Evolutionary conservation across 2,113 vertebrate species (phyloP).

Genomic region (Chascanopsetta lugubris): DNA sequence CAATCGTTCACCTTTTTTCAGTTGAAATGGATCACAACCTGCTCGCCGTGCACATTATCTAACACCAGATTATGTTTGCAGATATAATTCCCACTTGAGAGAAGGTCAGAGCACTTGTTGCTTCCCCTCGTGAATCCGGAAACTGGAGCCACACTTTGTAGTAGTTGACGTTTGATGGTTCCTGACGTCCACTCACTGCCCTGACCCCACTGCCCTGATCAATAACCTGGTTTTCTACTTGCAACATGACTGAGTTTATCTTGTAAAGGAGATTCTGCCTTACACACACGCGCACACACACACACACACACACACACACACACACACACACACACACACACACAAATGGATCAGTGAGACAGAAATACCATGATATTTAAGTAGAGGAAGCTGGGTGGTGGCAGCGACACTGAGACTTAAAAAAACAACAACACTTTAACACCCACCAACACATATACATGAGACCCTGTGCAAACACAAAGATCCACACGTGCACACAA

Average conservation of each 20-base stretch:
- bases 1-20: slow-evolving; percentile 42
- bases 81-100: background rate
- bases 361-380: slow-evolving; percentile 21
- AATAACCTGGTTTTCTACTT: slow-evolving; percentile 14
- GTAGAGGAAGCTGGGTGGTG: background rate
- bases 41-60: background rate
- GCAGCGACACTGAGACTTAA: background rate
- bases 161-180: background rate
- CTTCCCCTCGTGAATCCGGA: background rate
- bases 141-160: background rate
- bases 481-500: slow-evolving; percentile 9
- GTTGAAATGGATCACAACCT: slow-evolving; percentile 1
- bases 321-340: slow-evolving; percentile 6
- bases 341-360: slow-evolving; percentile 29
- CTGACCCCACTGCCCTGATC: slow-evolving; percentile 18
- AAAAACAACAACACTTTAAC: slow-evolving; percentile 4
- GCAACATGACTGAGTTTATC: background rate
- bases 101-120: background rate
- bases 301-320: slow-evolving; percentile 10
- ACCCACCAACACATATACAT: background rate
- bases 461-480: slow-evolving; percentile 4
- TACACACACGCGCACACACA: slow-evolving; percentile 7
- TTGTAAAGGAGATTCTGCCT: background rate
- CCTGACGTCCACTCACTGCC: background rate
- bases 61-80: background rate